These are phyloP conservation scores for Drosophila miranda DNA, from an alignment of 1,140 invertebrate genomes.

Conservation along the genomic window DNA sequence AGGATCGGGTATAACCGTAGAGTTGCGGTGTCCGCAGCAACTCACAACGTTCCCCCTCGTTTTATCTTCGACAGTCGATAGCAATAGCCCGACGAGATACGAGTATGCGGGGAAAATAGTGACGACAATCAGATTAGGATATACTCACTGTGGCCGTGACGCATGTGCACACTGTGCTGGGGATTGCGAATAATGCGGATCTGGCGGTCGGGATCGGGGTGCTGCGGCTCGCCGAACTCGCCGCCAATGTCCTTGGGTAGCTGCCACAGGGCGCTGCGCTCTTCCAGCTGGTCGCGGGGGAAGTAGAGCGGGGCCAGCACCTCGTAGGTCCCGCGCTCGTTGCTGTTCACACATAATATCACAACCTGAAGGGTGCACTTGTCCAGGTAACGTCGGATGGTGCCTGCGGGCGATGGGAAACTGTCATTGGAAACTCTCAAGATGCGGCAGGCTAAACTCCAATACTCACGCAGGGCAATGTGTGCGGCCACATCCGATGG, in stretches of 20 bases:
- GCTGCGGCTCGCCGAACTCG: slow-evolving; percentile 89
- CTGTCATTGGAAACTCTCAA: not conserved
- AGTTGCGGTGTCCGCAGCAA: too few species aligned
- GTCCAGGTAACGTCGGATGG: slow-evolving; percentile 93
- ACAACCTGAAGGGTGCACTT: slow-evolving; percentile 89
- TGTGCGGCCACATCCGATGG: slow-evolving; percentile 94
- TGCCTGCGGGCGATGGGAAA: slow-evolving; percentile 85
- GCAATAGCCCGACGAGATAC: slow-evolving; percentile 23
- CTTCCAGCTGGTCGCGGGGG: slow-evolving; percentile 90
- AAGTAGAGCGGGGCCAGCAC: slow-evolving; percentile 94
- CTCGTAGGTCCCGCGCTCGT: slow-evolving; percentile 90
- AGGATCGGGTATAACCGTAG: too few species aligned
- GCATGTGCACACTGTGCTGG: slow-evolving; percentile 86
- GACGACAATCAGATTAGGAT: slow-evolving; percentile 8
- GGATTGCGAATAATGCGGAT: slow-evolving; percentile 97
- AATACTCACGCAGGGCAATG: slow-evolving; percentile 91
- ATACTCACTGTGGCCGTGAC: slow-evolving; percentile 66
- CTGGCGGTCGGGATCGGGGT: slow-evolving; percentile 88
- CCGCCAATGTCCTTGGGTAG: slow-evolving; percentile 90
- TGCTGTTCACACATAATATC: slow-evolving; percentile 88
- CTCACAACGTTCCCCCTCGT: too few species aligned
- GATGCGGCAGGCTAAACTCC: not conserved
- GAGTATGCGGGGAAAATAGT: slow-evolving; percentile 5
- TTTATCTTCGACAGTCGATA: slow-evolving; percentile 33
- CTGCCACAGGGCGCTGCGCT: slow-evolving; percentile 88